These are phyloP conservation scores for Ornithoptera priamus DNA, from an alignment of 2,888 invertebrate species.

Conservation along the genomic window DNA sequence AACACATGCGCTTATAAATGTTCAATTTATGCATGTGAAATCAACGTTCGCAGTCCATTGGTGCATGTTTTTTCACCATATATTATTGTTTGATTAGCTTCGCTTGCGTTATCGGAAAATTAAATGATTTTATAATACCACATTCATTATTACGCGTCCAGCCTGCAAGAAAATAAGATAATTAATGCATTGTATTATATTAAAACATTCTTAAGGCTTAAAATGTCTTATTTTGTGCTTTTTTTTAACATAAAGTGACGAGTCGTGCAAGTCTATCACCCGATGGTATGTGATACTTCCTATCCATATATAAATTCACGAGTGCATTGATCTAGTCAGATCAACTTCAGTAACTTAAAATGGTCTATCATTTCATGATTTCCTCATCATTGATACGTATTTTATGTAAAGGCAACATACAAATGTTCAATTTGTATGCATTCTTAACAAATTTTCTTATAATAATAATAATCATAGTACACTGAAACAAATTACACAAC, in stretches of 20 bases:
- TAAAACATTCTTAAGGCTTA: not conserved
- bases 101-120: not conserved
- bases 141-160: not conserved
- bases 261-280: not conserved
- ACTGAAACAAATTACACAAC: conserved; percentile 16
- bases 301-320: not conserved
- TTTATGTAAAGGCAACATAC: not conserved
- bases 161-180: not conserved
- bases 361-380: not conserved
- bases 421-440: not conserved
- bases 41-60: conserved; percentile 3
- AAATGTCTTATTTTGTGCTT: not conserved
- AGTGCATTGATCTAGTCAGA: not conserved
- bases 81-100: not conserved
- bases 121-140: not conserved
- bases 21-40: conserved; percentile 14
- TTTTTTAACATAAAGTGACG: not conserved
- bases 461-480: not conserved
- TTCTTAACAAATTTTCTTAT: not conserved
- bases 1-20: conserved; percentile 3
- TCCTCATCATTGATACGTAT: not conserved
- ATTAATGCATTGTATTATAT: not conserved
- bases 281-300: not conserved
- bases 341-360: not conserved
- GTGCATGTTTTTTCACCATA: not conserved